Evolutionary conservation across 2,113 vertebrate species (phyloP).

Genomic region (Pterocles orientalis): DNA sequence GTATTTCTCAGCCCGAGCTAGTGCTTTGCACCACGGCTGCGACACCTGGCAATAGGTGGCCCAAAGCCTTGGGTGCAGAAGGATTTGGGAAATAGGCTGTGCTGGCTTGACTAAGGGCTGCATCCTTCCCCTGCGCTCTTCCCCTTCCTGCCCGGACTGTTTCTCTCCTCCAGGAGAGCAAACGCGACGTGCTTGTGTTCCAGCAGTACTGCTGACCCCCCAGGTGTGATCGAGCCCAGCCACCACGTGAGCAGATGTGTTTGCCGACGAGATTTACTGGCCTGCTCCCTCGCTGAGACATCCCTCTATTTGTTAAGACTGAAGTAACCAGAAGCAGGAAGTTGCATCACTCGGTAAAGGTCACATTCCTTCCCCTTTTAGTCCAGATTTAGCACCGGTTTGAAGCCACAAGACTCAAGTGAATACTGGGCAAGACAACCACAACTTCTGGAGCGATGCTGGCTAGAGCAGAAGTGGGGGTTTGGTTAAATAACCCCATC

Average conservation of each 20-base stretch:
- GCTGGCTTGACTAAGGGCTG: background rate
- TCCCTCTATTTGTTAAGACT: background rate
- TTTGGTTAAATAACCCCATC: background rate
- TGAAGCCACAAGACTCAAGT: background rate
- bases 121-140: slow-evolving; percentile 35
- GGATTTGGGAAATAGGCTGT: background rate
- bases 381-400: slow-evolving; percentile 44
- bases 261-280: background rate
- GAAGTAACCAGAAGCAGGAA: slow-evolving; percentile 31
- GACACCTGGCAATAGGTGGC: background rate
- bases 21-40: background rate
- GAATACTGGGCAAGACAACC: background rate
- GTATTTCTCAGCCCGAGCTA: background rate
- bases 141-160: slow-evolving; percentile 29
- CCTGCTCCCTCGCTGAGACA: background rate
- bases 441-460: background rate
- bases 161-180: background rate
- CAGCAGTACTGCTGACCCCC: background rate
- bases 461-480: background rate
- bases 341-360: background rate
- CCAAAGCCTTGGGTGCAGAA: slow-evolving; percentile 16
- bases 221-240: background rate
- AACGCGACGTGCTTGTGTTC: background rate
- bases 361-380: slow-evolving; percentile 41
- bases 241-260: background rate